These are phyloP conservation scores for Magallana gigas DNA, from an alignment of 1,140 invertebrate species.

Conservation along the genomic window DNA sequence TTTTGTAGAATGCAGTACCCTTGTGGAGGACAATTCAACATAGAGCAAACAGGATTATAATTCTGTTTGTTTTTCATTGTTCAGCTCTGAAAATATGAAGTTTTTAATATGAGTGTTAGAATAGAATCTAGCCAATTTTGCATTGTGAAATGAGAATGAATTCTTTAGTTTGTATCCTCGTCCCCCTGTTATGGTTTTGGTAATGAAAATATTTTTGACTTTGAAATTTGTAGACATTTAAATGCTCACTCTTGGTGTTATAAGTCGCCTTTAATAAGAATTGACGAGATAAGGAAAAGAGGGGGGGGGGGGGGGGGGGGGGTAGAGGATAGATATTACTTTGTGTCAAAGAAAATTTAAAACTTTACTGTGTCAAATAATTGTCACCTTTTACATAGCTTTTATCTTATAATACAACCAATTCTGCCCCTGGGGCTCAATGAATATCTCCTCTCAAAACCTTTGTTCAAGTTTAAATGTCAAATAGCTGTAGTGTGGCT, in stretches of 20 bases:
- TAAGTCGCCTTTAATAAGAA: background rate
- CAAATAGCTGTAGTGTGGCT: conserved; percentile 1
- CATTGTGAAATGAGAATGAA: background rate
- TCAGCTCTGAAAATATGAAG: background rate
- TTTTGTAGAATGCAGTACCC: background rate
- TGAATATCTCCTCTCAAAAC: background rate
- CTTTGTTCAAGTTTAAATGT: conserved; percentile 37
- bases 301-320: no score
- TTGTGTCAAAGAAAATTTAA: conserved; percentile 6
- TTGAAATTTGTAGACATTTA: background rate
- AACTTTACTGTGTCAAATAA: background rate
- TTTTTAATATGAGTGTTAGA: background rate
- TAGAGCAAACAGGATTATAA: conserved; percentile 7
- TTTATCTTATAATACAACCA: conserved; percentile 13
- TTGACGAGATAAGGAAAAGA: background rate
- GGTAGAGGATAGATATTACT: background rate
- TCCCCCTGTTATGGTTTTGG: background rate
- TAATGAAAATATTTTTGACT: background rate
- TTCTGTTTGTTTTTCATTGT: conserved; percentile 1
- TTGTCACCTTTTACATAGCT: background rate
- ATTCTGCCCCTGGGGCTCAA: background rate
- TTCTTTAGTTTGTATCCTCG: background rate
- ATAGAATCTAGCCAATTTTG: conserved; percentile 7
- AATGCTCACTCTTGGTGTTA: conserved; percentile 3
- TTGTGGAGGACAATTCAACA: background rate